phyloP scores from a whole-genome alignment of 1,140 invertebrate species.

The Pachyrhynchus sulphureomaculatus region DNA sequence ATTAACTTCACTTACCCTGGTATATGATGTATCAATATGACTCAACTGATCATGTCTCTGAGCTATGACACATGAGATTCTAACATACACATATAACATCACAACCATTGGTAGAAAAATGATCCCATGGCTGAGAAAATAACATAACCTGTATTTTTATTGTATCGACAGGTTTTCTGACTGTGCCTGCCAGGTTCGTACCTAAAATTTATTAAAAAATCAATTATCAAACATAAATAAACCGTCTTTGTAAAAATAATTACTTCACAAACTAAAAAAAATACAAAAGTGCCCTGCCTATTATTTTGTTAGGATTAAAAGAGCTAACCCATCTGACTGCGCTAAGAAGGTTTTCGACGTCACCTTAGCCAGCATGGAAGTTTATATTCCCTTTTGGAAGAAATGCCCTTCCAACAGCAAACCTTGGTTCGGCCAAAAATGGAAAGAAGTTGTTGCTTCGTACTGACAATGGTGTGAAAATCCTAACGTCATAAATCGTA shows the following conservation, averaged over 20 bases:
- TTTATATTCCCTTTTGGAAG: too few species aligned
- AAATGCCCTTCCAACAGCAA: too few species aligned
- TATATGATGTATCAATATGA: constrained; percentile 36
- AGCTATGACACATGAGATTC: constrained; percentile 83
- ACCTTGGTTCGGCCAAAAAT: too few species aligned
- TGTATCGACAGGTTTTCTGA: constrained; percentile 67
- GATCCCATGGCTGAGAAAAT: constrained; percentile 90
- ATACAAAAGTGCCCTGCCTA: too few species aligned
- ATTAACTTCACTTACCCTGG: constrained; percentile 1
- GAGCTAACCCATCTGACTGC: too few species aligned
- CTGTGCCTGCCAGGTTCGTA: constrained; percentile 62
- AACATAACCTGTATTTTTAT: constrained; percentile 82
- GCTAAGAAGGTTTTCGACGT: too few species aligned
- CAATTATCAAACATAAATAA: not conserved
- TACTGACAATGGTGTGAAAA: too few species aligned
- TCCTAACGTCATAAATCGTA: too few species aligned
- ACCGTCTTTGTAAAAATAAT: not conserved
- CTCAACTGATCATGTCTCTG: constrained; percentile 57
- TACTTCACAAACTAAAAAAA: not conserved
- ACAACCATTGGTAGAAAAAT: constrained; percentile 89
- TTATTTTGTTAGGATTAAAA: too few species aligned
- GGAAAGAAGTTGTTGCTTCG: too few species aligned
- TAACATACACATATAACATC: constrained; percentile 89
- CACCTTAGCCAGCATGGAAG: too few species aligned
- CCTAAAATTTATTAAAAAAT: constrained; percentile 53